Conservation (phyloP, 2,113 vertebrate species). For the Aspiorhynchus laticeps region DNA sequence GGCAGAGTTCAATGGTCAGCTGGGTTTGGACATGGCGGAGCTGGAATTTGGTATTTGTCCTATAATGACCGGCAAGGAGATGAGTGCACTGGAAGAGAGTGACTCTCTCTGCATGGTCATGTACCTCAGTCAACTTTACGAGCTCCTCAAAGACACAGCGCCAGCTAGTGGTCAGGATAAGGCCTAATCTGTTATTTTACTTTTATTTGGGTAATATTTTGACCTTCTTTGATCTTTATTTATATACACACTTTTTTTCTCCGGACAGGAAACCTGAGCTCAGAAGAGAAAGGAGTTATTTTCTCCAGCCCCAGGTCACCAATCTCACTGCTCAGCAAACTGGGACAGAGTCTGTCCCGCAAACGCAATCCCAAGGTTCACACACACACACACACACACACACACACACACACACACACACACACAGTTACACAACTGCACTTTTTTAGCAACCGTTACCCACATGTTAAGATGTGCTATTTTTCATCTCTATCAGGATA, state of each 20-base stretch:
- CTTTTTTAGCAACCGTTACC: neutral
- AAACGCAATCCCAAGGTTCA: constrained; percentile 87
- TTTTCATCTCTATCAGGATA: constrained; percentile 75
- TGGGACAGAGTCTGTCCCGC: constrained; percentile 87
- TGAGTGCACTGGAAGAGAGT: constrained; percentile 84
- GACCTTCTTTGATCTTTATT: neutral
- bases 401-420: constrained; percentile 56
- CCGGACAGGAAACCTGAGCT: constrained; percentile 75
- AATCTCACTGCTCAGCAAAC: constrained; percentile 88
- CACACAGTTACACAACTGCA: constrained; percentile 3
- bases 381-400: constrained; percentile 55
- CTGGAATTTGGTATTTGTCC: constrained; percentile 91
- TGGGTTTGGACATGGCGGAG: constrained; percentile 88
- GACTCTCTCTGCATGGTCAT: constrained; percentile 96
- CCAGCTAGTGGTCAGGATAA: constrained; percentile 80
- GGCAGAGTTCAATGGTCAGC: constrained; percentile 83
- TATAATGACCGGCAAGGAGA: constrained; percentile 93
- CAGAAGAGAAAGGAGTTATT: constrained; percentile 83
- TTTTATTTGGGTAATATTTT: neutral
- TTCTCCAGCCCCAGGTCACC: constrained; percentile 85
- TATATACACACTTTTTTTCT: constrained; percentile 3
- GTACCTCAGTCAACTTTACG: constrained; percentile 97
- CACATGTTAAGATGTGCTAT: neutral
- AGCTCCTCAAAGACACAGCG: constrained; percentile 86
- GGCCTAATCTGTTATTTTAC: neutral